Evolutionary conservation across 2,888 invertebrate species (phyloP).

Genomic region (Phaonia tiefii): DNA sequence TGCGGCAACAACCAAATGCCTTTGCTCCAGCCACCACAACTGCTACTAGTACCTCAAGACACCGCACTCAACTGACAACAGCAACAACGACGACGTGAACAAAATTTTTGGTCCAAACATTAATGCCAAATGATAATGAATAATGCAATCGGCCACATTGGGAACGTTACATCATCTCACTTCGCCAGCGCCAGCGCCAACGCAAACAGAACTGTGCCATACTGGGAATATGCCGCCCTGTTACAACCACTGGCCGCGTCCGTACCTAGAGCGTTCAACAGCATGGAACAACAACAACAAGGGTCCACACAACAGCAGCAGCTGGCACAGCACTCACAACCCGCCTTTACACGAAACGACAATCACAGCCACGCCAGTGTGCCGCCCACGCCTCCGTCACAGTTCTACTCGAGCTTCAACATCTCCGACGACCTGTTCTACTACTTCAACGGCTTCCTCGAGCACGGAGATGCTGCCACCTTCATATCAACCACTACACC

Average conservation of each 20-base stretch:
- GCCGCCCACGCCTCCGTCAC: conserved; percentile 66
- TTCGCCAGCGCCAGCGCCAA: conserved; percentile 42
- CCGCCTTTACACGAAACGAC: conserved; percentile 67
- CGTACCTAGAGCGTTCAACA: conserved; percentile 52
- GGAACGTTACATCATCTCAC: conserved; percentile 68
- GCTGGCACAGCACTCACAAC: conserved; percentile 35
- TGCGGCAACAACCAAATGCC: not conserved
- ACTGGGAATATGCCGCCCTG: conserved; percentile 68
- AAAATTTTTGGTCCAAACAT: conserved; percentile 57
- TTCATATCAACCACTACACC: conserved; percentile 40
- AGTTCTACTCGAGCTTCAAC: conserved; percentile 78
- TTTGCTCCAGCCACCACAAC: not conserved
- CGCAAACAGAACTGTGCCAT: conserved; percentile 60
- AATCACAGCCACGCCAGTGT: conserved; percentile 68
- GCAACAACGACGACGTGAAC: conserved; percentile 64
- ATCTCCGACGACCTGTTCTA: conserved; percentile 78
- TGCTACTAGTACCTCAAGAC: not conserved
- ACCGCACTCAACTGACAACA: conserved; percentile 4
- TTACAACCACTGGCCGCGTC: conserved; percentile 66
- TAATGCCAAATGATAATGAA: conserved; percentile 74
- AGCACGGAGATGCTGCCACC: conserved; percentile 45
- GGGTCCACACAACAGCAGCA: conserved; percentile 44
- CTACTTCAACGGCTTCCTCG: conserved; percentile 76
- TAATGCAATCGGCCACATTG: conserved; percentile 77
- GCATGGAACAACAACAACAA: conserved; percentile 30